Evolutionary conservation across 2,888 invertebrate genomes (phyloP).

Genomic region (Prosopocoilus inquinatus): DNA sequence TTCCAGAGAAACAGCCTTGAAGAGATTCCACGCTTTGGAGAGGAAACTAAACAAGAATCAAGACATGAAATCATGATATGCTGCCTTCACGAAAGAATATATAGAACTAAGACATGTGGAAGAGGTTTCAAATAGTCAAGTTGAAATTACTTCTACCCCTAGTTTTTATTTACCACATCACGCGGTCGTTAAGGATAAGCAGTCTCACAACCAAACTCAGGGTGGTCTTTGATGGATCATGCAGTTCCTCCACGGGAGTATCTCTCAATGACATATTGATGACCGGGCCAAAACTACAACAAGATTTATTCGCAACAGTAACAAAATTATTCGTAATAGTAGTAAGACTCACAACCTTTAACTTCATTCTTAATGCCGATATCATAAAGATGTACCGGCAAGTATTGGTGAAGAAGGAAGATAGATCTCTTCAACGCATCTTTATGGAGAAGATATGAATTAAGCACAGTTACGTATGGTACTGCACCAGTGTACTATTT

Average conservation of each 20-base stretch:
- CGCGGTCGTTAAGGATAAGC: no score
- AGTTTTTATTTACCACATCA: no score
- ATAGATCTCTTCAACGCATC: no score
- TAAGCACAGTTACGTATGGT: constrained; percentile 10
- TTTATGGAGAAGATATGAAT: not conserved
- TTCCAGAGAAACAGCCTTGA: not conserved
- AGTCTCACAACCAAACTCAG: no score
- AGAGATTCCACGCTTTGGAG: not conserved
- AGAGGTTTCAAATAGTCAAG: no score
- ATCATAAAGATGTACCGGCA: not conserved
- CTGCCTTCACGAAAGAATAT: not conserved
- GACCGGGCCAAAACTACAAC: no score
- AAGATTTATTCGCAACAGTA: not conserved
- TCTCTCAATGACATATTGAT: not conserved
- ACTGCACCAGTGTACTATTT: constrained; percentile 6
- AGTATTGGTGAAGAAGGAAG: no score
- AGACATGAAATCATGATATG: not conserved
- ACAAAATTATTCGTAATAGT: not conserved
- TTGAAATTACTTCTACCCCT: no score
- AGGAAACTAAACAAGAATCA: not conserved
- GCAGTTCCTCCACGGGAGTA: no score
- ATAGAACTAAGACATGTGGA: not conserved
- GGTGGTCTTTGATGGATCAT: no score
- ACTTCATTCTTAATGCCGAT: not conserved
- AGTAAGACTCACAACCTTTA: not conserved